Conservation (phyloP, 2,888 invertebrate genomes). For the Drosophila formosana region DNA sequence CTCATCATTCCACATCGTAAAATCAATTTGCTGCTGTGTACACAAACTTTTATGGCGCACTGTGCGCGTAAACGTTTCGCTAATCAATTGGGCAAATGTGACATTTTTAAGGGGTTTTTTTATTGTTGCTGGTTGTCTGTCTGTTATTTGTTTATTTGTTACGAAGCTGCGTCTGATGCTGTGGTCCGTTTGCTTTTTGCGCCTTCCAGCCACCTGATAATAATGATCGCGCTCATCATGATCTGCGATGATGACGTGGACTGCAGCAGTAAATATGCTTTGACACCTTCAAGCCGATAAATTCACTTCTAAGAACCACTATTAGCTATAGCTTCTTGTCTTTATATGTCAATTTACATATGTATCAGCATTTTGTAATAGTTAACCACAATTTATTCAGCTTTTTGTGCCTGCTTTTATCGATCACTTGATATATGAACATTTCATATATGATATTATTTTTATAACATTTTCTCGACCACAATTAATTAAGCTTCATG, state of each 20-base stretch:
- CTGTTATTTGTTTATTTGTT: conserved; percentile 12
- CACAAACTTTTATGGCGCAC: conserved; percentile 64
- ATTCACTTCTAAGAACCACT: not conserved
- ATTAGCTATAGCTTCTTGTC: no score
- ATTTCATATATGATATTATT: not conserved
- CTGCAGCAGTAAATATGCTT: conserved; percentile 31
- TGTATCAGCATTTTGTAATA: no score
- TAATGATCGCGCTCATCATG: conserved; percentile 9
- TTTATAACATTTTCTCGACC: no score
- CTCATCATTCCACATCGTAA: conserved; percentile 56
- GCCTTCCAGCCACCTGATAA: conserved; percentile 26
- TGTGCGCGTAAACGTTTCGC: conserved; percentile 53
- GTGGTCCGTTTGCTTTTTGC: conserved; percentile 46
- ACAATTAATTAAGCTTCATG: no score
- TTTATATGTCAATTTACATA: no score
- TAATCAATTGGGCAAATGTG: conserved; percentile 71
- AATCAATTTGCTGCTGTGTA: conserved; percentile 68
- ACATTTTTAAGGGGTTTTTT: conserved; percentile 56
- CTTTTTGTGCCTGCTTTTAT: no score
- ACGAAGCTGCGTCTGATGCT: not conserved
- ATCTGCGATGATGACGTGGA: conserved; percentile 5
- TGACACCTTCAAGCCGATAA: conserved; percentile 32
- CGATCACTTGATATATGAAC: not conserved
- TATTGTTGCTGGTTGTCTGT: not conserved
- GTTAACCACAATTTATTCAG: no score